phyloP scores from a whole-genome alignment of 2,113 vertebrate species.

The Petrocephalus microphthalmus region DNA sequence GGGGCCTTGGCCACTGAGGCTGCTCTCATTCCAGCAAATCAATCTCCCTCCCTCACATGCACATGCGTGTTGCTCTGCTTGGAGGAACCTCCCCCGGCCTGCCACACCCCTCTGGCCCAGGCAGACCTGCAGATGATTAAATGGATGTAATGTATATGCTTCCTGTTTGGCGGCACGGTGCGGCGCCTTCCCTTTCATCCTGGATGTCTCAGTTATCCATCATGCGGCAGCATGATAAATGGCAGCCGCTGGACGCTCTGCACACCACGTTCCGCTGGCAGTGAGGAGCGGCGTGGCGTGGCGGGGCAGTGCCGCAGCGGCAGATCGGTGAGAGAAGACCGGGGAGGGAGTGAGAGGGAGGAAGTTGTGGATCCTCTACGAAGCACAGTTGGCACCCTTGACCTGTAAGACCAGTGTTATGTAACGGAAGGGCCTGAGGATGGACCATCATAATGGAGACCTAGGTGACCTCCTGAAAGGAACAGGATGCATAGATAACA shows the following conservation, averaged over 20 bases:
- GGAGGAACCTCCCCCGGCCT: background rate
- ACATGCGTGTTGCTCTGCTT: background rate
- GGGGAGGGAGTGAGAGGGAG: background rate
- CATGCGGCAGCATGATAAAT: constrained; percentile 58
- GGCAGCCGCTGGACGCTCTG: constrained; percentile 55
- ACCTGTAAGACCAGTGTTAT: background rate
- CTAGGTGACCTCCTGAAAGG: background rate
- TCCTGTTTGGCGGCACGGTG: constrained; percentile 55
- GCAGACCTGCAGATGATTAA: constrained; percentile 56
- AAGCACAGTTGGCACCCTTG: background rate
- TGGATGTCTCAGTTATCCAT: constrained; percentile 55
- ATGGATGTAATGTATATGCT: constrained; percentile 66
- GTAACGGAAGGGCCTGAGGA: background rate
- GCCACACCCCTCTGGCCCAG: constrained; percentile 25
- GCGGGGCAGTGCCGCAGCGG: background rate
- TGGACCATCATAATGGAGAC: background rate
- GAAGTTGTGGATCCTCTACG: background rate
- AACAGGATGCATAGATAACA: background rate
- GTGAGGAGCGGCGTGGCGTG: background rate
- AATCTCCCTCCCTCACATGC: background rate
- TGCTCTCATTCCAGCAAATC: background rate
- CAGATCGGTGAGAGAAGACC: background rate
- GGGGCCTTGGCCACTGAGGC: background rate
- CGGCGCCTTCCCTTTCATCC: constrained; percentile 61
- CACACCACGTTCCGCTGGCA: background rate